Conservation (phyloP, 64 coral and sea anemone species). For the Astreopora myriophthalma region DNA sequence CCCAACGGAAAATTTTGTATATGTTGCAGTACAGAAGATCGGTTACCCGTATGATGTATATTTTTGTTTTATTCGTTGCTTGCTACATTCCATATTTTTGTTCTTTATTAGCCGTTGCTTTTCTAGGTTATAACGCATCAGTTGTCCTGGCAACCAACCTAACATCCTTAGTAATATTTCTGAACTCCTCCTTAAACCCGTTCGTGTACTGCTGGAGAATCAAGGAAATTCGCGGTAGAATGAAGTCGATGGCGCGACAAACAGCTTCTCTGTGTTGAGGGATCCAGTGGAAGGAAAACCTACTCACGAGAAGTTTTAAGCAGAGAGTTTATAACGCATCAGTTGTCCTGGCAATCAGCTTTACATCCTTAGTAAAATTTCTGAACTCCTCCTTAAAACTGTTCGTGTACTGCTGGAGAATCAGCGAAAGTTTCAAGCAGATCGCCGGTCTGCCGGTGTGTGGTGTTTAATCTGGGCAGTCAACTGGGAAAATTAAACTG, state of each 20-base stretch:
- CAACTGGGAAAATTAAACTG: no score
- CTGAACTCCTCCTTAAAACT: conserved; percentile 35
- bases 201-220: conserved; percentile 62
- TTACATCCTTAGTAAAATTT: conserved; percentile 1
- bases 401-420: conserved; percentile 47
- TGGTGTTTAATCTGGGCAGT: no score
- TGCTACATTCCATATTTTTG: conserved; percentile 59
- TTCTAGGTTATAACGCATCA: background rate
- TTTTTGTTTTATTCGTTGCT: conserved; percentile 28
- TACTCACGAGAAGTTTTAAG: no score
- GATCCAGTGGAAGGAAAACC: no score
- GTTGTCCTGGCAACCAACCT: conserved; percentile 33
- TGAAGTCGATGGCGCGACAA: background rate
- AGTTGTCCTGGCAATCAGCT: background rate
- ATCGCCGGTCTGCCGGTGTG: no score
- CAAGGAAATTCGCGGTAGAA: conserved; percentile 37
- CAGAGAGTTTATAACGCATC: background rate
- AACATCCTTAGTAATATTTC: conserved; percentile 2
- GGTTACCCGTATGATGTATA: conserved; percentile 12
- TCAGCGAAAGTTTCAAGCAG: no score
- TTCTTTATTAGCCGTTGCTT: background rate
- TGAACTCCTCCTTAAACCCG: conserved; percentile 50
- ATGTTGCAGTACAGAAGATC: conserved; percentile 11
- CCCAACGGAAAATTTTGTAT: background rate
- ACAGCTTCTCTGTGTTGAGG: background rate